Percentiles rank a stretch among this genome's conserved stretches.
Conservation (phyloP, 2,888 invertebrate genomes). For the Zhuqinia jingwanae region DNA sequence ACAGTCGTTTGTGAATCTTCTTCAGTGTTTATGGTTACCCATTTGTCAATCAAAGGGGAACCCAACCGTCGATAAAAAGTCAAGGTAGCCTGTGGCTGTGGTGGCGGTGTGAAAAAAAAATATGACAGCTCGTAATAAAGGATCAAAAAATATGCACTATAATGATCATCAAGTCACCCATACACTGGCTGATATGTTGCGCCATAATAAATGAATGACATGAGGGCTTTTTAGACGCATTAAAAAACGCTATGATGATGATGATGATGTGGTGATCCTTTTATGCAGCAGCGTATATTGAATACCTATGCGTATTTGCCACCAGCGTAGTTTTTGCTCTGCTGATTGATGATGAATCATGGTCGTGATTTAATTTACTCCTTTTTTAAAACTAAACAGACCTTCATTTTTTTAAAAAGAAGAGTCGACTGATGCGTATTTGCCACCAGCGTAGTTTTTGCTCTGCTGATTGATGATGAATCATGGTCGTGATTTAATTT, state of each 20-base stretch:
- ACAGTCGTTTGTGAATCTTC: not conserved
- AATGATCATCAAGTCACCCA: not conserved
- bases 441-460: not conserved
- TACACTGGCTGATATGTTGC: not conserved
- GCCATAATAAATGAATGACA: not conserved
- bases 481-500: conserved; percentile 50
- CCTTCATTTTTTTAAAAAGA: not conserved
- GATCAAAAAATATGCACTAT: not conserved
- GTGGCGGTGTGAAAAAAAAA: conserved; percentile 7
- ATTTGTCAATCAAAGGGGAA: conserved; percentile 49
- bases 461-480: conserved; percentile 39
- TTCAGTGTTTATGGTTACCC: conserved; percentile 22
- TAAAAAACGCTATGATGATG: not conserved
- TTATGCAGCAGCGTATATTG: no score
- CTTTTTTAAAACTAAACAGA: conserved; percentile 16
- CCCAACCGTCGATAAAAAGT: conserved; percentile 44
- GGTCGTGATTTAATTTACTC: conserved; percentile 48
- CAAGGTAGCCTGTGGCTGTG: conserved; percentile 31
- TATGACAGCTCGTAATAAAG: conserved; percentile 20
- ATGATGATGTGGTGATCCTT: no score
- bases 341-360: conserved; percentile 45
- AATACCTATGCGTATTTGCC: not conserved
- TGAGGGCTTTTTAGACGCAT: not conserved
- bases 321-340: not conserved
- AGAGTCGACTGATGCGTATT: not conserved